Conservation (phyloP, 2,113 vertebrate genomes). For the Spea bombifrons region DNA sequence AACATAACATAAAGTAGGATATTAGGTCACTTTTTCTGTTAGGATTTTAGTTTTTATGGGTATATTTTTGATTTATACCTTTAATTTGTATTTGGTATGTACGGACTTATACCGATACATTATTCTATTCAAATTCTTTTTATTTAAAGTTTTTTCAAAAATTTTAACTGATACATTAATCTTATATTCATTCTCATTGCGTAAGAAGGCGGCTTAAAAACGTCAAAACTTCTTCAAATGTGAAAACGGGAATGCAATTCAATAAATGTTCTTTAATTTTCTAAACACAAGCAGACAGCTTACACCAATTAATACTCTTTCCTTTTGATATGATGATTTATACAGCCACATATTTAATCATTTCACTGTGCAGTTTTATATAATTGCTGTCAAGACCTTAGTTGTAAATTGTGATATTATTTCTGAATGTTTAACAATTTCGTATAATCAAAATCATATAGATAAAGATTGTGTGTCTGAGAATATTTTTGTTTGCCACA, state of each 20-base stretch:
- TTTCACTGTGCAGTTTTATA: constrained; percentile 26
- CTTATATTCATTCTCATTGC: no score
- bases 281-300: constrained; percentile 1
- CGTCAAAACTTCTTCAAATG: background rate
- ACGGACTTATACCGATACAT: no score
- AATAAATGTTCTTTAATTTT: background rate
- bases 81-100: no score
- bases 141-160: no score
- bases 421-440: constrained; percentile 47
- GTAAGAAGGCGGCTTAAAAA: background rate
- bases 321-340: constrained; percentile 29
- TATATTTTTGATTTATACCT: no score
- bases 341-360: constrained; percentile 23
- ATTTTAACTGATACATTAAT: no score
- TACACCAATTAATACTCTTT: background rate
- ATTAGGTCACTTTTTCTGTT: no score
- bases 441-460: constrained; percentile 45
- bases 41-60: no score
- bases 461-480: constrained; percentile 35
- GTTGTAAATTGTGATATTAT: constrained; percentile 46
- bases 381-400: constrained; percentile 46
- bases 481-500: constrained; percentile 15
- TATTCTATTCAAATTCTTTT: no score
- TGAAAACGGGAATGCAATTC: background rate
- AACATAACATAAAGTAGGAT: no score